Conservation (phyloP, 2,888 invertebrate species). For the Dorcus parallelipipedus region DNA sequence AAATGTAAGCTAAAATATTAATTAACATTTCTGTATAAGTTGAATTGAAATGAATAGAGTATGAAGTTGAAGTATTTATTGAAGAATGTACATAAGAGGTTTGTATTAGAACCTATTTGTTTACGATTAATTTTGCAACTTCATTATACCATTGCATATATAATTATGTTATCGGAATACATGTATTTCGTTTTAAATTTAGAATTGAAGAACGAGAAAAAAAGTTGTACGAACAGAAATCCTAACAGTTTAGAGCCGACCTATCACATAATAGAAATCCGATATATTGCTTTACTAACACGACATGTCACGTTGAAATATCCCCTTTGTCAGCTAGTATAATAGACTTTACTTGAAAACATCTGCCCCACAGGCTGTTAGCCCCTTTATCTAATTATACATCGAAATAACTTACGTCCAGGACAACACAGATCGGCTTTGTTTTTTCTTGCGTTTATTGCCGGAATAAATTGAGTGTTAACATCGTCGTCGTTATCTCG, state of each 20-base stretch:
- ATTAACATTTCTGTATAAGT: too few species aligned
- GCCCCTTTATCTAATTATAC: conserved; percentile 12
- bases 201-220: too few species aligned
- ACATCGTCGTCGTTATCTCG: background rate
- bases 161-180: too few species aligned
- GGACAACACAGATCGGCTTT: too few species aligned
- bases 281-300: conserved; percentile 22
- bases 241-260: conserved; percentile 4
- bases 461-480: background rate
- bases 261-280: conserved; percentile 19
- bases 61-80: too few species aligned
- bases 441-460: background rate
- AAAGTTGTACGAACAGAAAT: conserved; percentile 6
- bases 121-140: too few species aligned
- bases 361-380: conserved; percentile 20
- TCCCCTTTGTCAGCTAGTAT: conserved; percentile 21
- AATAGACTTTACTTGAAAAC: conserved; percentile 17
- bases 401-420: conserved; percentile 4
- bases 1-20: too few species aligned
- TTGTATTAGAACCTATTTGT: too few species aligned
- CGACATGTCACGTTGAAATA: conserved; percentile 17
- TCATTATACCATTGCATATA: too few species aligned
- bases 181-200: too few species aligned
- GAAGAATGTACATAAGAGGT: too few species aligned
- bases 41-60: too few species aligned